Evolutionary conservation across 2,113 vertebrate species (phyloP).

Genomic region (Laterallus jamaicensis): DNA sequence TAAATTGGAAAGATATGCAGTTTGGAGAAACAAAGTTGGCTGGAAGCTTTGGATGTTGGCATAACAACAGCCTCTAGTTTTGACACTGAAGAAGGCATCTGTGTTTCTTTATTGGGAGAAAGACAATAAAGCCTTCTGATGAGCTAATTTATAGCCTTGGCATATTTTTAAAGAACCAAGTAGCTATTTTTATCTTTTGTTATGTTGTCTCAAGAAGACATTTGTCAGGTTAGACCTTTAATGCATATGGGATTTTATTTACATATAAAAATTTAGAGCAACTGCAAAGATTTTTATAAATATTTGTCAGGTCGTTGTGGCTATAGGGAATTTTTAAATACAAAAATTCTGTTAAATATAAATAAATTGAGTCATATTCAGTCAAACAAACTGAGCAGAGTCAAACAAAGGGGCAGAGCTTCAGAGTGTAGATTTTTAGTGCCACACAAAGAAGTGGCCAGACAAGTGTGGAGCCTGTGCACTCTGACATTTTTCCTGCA

Average conservation of each 20-base stretch:
- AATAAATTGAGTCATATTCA: neutral
- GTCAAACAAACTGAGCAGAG: neutral
- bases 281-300: neutral
- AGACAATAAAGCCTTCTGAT: neutral
- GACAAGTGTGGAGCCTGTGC: neutral
- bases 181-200: neutral
- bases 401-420: neutral
- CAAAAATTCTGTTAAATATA: neutral
- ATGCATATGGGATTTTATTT: neutral
- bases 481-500: neutral
- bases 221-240: neutral
- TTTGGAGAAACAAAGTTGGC: neutral
- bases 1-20: neutral
- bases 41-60: neutral
- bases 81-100: neutral
- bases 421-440: neutral
- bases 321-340: neutral
- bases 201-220: neutral
- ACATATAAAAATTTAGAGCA: neutral
- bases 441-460: neutral
- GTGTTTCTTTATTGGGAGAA: neutral
- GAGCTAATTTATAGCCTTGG: neutral
- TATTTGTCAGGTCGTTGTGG: neutral
- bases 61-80: neutral
- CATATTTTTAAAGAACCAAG: neutral